A percentile compares a stretch with the other conserved stretches of the same genome.
These are phyloP conservation scores for Tauraco hartlaubi DNA, from an alignment of 2,797 vertebrate species.

Conservation along the genomic window DNA sequence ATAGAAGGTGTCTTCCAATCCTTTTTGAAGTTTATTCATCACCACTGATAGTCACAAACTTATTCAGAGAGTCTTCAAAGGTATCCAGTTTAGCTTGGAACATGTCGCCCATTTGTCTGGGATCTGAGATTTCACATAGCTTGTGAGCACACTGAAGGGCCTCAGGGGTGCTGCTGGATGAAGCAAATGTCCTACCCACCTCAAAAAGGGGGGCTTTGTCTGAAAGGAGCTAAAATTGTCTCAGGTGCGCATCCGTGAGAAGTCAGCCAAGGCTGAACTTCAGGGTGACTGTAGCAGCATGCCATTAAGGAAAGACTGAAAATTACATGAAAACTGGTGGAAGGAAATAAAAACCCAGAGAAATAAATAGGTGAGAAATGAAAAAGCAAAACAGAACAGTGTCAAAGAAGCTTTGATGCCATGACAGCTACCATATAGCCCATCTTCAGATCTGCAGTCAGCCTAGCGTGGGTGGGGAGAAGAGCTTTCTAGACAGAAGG, in stretches of 20 bases:
- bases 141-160: background rate
- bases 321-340: background rate
- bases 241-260: background rate
- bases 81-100: background rate
- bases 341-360: background rate
- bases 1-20: background rate
- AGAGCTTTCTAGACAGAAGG: conserved; percentile 1
- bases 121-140: background rate
- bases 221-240: background rate
- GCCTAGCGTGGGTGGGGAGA: background rate
- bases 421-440: conserved; percentile 7
- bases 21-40: background rate
- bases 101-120: background rate
- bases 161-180: background rate
- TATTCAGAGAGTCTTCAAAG: background rate
- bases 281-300: background rate
- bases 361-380: background rate
- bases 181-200: background rate
- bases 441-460: conserved; percentile 29
- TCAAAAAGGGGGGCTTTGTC: background rate
- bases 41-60: background rate
- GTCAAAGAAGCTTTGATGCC: conserved; percentile 23
- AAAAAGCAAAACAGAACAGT: conserved; percentile 21
- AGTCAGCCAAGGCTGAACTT: background rate
- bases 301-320: background rate